A percentile compares a stretch with the other conserved stretches of the same genome.
Conservation (phyloP, 2,113 vertebrate species). For the Indicator maculatus region DNA sequence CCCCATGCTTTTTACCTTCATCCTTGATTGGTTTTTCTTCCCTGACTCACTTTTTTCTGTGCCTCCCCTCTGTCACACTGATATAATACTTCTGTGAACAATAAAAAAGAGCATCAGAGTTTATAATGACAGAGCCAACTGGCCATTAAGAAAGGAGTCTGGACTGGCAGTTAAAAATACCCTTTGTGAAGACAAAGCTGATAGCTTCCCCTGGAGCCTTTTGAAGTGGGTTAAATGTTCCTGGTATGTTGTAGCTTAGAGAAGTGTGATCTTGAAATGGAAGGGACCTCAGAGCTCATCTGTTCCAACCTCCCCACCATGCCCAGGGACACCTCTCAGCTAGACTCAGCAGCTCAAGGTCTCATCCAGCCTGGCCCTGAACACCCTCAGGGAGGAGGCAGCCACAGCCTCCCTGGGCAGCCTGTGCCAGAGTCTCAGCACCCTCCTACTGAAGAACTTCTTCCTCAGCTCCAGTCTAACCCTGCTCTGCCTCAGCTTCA, state of each 20-base stretch:
- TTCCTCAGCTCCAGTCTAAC: too few species aligned
- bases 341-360: too few species aligned
- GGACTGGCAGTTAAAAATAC: not conserved
- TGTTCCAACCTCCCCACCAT: too few species aligned
- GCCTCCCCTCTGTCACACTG: not conserved
- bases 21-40: not conserved
- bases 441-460: too few species aligned
- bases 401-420: too few species aligned
- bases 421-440: too few species aligned
- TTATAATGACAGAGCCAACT: not conserved
- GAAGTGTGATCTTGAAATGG: not conserved
- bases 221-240: not conserved
- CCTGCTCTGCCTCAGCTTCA: too few species aligned
- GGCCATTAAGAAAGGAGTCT: not conserved
- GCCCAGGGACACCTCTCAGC: too few species aligned
- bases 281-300: too few species aligned
- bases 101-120: not conserved
- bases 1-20: not conserved
- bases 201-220: not conserved
- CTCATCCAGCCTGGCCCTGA: too few species aligned
- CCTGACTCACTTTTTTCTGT: not conserved
- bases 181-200: not conserved
- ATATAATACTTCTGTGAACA: not conserved
- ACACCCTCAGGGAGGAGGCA: too few species aligned
- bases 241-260: not conserved